Base-by-base conservation (phyloP, 2,888 invertebrate genomes). In the Agrotis ipsilon region DNA sequence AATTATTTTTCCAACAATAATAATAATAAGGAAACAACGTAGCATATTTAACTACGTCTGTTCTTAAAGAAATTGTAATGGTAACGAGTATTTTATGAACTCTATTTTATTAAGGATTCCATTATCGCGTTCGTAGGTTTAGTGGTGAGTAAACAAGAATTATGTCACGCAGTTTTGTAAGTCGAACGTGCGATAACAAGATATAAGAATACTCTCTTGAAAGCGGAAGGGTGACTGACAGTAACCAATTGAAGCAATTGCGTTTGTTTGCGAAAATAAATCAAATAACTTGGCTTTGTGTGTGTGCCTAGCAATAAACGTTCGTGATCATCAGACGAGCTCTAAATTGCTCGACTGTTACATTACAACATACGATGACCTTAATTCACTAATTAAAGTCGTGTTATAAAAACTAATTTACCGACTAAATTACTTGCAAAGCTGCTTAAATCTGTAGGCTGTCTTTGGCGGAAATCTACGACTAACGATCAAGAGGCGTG, bases 231-330 rank as follows among this genome's bases (percentile, higher is more conserved):
- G 89, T 89, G 89, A 65, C 88, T 87, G 87, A 57, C 67, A 62
- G 57, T 48, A 68, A 78, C 78, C 93, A 93, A 93, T 92, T 93
- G 92, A 87, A 88, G 78, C 91, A 92, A 92, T 93, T 92, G 92
- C 78, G 39, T 81, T 69, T 78, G 75, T 82, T 84, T 81, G 87
- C 90, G 83, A 92, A 90, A 91, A 90, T 86, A 90, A 80, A 91
- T 83, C 84, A 82, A 83, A 78, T 58, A 78, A 71, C 54, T 21
- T 66, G 57, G 62, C 86, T 85, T 81, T 80, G 80, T 79, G 74
- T 83, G 84, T 72, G 81, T 79, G 72, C 55, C 60, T 73, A 77
- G 68, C 68, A 66, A 69, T 72, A 75, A 65, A 73, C 86, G 88
- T 87, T 87, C 84, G 86, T 81, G 82, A 85, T 87, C 79, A 86